Percentiles rank a stretch among this genome's conserved stretches.
phyloP scores from a whole-genome alignment of 2,113 vertebrate genomes.

The Eurypyga helias region DNA sequence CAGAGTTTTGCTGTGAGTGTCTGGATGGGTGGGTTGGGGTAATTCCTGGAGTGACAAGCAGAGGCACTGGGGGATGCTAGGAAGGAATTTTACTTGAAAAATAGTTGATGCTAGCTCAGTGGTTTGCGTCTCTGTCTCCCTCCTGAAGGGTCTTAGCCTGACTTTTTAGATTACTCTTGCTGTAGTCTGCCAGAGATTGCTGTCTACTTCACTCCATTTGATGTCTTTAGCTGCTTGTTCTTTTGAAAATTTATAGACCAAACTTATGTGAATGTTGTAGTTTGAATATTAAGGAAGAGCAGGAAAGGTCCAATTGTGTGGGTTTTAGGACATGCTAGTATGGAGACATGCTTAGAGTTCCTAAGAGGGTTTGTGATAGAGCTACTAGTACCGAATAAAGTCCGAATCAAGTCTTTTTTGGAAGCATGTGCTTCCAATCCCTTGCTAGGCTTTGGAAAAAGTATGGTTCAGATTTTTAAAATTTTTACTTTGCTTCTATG shows the following conservation, averaged over 20 bases:
- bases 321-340: neutral
- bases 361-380: neutral
- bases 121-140: neutral
- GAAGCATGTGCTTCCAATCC: neutral
- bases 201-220: neutral
- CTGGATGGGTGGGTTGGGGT: slow-evolving; percentile 47
- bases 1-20: slow-evolving; percentile 22
- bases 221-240: neutral
- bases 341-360: neutral
- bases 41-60: slow-evolving; percentile 38
- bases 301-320: neutral
- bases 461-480: neutral
- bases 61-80: neutral
- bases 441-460: neutral
- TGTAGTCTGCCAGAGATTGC: neutral
- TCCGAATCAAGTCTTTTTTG: neutral
- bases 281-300: neutral
- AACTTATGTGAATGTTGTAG: neutral
- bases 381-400: neutral
- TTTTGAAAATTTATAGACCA: neutral
- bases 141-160: neutral
- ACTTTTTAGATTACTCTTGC: neutral
- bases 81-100: slow-evolving; percentile 20
- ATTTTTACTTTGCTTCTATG: neutral
- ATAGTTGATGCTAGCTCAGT: neutral